phyloP scores from a whole-genome alignment of 2,113 vertebrate genomes.

The Alouatta palliata region DNA sequence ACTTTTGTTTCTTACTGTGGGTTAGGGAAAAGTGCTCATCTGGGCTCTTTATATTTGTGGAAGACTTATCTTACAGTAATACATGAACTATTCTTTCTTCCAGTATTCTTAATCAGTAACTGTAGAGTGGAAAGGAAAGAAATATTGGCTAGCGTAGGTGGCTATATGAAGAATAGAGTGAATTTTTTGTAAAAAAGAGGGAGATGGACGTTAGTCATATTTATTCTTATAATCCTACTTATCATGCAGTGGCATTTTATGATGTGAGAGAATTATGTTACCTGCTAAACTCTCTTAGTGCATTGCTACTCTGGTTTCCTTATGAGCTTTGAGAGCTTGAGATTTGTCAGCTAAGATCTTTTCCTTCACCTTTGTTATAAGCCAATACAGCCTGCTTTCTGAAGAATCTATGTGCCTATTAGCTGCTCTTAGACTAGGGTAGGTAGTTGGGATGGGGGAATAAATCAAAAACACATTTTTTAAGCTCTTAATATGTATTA shows the following conservation, averaged over 20 bases:
- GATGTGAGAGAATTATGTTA: background rate
- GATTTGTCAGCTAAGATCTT: background rate
- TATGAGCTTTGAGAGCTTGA: background rate
- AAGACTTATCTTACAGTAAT: background rate
- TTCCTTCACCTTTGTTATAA: background rate
- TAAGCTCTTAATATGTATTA: background rate
- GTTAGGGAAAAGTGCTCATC: background rate
- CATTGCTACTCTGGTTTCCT: background rate
- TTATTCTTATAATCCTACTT: background rate
- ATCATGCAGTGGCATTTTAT: background rate
- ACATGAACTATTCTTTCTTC: background rate
- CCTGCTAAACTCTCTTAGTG: background rate
- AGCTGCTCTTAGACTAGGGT: background rate
- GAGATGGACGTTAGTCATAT: background rate
- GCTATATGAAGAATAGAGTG: background rate
- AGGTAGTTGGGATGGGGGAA: background rate
- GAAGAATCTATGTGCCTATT: background rate
- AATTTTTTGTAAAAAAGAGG: background rate
- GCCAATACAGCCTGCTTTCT: background rate
- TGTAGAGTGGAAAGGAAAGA: background rate
- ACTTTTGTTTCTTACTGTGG: background rate
- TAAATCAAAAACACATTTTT: background rate
- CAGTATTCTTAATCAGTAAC: background rate
- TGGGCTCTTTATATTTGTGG: background rate
- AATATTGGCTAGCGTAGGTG: background rate